phyloP scores from a whole-genome alignment of 2,888 invertebrate genomes.

The Tipula helvola region DNA sequence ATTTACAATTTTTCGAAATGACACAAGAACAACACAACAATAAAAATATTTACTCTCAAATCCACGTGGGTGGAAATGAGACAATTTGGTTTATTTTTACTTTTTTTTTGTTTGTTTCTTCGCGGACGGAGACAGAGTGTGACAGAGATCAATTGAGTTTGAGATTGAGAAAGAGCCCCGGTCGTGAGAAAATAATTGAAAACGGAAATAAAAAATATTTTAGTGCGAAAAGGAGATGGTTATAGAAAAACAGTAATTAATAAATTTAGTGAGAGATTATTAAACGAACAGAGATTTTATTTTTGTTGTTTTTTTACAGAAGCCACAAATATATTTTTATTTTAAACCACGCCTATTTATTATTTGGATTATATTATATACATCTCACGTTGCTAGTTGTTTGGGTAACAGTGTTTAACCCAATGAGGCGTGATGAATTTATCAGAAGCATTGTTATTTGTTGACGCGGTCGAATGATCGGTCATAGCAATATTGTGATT shows the following conservation, averaged over 20 bases:
- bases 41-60: neutral
- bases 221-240: neutral
- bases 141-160: neutral
- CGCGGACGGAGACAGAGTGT: neutral
- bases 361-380: neutral
- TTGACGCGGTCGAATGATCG: neutral
- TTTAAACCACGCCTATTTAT: neutral
- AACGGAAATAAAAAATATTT: neutral
- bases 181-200: neutral
- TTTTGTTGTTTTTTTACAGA: neutral
- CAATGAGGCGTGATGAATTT: neutral
- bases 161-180: neutral
- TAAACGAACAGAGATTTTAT: neutral
- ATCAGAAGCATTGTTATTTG: neutral
- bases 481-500: neutral
- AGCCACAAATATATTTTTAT: neutral
- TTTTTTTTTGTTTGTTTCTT: neutral
- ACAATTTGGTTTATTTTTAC: neutral
- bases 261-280: neutral
- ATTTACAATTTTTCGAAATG: neutral
- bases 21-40: neutral
- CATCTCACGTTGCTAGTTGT: neutral
- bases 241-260: neutral
- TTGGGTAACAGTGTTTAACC: neutral
- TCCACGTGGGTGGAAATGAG: neutral